Evolutionary conservation across 2,888 invertebrate genomes (phyloP), one percentile per base, ranked within the genome.

Genomic region (Yponomeuta malinellus): DNA sequence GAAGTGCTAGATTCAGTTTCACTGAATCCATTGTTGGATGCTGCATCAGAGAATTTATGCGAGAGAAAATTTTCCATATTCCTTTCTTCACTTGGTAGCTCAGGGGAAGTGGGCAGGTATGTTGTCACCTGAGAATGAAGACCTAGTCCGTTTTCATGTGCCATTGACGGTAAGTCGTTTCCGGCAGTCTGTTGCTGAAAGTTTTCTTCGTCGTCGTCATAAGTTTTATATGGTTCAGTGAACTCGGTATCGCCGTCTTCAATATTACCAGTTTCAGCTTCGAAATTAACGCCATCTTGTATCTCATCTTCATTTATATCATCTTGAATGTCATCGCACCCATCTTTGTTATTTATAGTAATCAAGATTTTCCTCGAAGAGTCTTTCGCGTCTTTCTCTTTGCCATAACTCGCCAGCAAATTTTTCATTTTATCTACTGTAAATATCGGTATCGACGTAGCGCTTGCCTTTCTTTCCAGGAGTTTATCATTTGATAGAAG

Each of bases 401-500:
- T 52, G 4, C 4, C 15, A 12, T 73, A 64, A 70, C 31, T 12
- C 5, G 72, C 48, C 66, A 78, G 67, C 71, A 74, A 77, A 64
- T 74, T 73, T 76, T 85, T 83, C 37, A 84, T 63, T 67, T 85
- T 79, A 52, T 74, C 72, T 5, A 83, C 73, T 33, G 78, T 79
- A 72, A 84, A 82, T 52, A 81, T 77, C 10, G 76, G 74, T 37
- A 81, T 73, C 12, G 73, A 71, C 43, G 74, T 73, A 3, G 73
- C 72, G 59, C 75, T 73, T 74, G 78, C 79, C 63, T 75, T 76
- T 64, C 71, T 73, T 52, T 79, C 72, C 59, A 84, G 73, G 68
- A 80, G 76, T 23, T 73, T 73, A 71, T 83, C 77, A 72, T 84
- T 81, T 15, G 82, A 79, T 59, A 88, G 71, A 31, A 87, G 76